Conservation (phyloP, 1,140 invertebrate genomes). For the Aphelenchoides besseyi region DNA sequence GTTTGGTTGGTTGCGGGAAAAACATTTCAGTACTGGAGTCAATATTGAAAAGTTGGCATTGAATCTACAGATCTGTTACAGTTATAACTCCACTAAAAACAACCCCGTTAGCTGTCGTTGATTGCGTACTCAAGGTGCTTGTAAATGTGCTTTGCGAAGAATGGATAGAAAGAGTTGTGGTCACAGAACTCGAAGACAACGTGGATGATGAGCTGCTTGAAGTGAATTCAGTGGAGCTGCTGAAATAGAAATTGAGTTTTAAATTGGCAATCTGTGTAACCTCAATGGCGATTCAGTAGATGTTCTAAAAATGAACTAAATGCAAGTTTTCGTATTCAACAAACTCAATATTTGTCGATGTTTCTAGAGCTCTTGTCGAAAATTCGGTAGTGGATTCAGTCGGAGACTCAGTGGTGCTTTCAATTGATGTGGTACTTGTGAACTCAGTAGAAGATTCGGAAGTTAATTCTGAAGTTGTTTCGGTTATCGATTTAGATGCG, state of each 20-base stretch:
- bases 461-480: not conserved
- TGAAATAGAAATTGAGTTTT: no score
- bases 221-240: no score
- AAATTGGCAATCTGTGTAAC: no score
- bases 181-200: no score
- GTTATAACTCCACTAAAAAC: not conserved
- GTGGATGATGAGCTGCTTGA: no score
- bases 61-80: not conserved
- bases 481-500: not conserved
- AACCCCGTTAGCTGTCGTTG: not conserved
- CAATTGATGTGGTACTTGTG: not conserved
- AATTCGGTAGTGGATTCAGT: no score
- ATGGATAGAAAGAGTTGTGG: not conserved
- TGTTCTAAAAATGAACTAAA: no score
- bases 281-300: no score
- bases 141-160: not conserved
- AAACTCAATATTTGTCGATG: no score
- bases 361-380: no score
- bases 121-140: not conserved
- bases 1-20: constrained; percentile 5
- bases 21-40: not conserved
- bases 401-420: not conserved
- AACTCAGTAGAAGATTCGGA: no score
- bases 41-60: not conserved
- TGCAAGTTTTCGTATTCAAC: no score